Percentiles rank a stretch among this genome's conserved stretches.
These are phyloP conservation scores for Clupea harengus DNA, from an alignment of 2,113 vertebrate species.

Conservation along the genomic window DNA sequence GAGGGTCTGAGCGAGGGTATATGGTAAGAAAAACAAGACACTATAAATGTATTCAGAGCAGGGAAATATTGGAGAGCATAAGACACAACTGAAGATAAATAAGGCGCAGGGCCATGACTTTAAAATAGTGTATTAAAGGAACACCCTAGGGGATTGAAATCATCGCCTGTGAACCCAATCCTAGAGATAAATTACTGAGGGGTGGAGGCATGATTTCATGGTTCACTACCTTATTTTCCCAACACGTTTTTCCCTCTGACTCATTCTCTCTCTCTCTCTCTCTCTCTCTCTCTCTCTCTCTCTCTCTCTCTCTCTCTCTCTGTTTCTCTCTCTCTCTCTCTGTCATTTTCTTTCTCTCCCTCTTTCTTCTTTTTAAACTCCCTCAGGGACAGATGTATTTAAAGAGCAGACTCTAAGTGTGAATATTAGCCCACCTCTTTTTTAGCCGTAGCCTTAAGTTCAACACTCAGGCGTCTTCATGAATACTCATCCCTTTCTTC, in stretches of 20 bases:
- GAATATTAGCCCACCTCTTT: constrained; percentile 36
- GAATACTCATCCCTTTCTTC: not conserved
- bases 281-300: not conserved
- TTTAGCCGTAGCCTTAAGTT: not conserved
- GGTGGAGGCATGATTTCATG: constrained; percentile 54
- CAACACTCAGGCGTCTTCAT: not conserved
- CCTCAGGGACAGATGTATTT: constrained; percentile 35
- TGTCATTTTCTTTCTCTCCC: constrained; percentile 29
- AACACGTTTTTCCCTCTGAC: constrained; percentile 37
- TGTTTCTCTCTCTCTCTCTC: not conserved
- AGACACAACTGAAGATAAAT: constrained; percentile 59
- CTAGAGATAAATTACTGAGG: constrained; percentile 51
- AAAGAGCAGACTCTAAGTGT: constrained; percentile 35
- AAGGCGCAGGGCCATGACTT: constrained; percentile 54
- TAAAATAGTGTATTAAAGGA: constrained; percentile 58
- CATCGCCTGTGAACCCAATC: constrained; percentile 54
- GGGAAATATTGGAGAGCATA: constrained; percentile 50
- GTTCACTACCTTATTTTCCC: constrained; percentile 51
- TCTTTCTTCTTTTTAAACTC: constrained; percentile 16
- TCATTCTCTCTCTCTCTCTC: not conserved
- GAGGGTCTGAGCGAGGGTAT: not conserved
- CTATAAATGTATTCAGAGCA: constrained; percentile 51
- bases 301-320: constrained; percentile 5
- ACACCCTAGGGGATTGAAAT: constrained; percentile 52
- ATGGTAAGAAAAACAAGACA: constrained; percentile 33